Evolutionary conservation across 1,140 invertebrate genomes (phyloP), one percentile per base, ranked within the genome.

Genomic region (Aphis craccivora): DNA sequence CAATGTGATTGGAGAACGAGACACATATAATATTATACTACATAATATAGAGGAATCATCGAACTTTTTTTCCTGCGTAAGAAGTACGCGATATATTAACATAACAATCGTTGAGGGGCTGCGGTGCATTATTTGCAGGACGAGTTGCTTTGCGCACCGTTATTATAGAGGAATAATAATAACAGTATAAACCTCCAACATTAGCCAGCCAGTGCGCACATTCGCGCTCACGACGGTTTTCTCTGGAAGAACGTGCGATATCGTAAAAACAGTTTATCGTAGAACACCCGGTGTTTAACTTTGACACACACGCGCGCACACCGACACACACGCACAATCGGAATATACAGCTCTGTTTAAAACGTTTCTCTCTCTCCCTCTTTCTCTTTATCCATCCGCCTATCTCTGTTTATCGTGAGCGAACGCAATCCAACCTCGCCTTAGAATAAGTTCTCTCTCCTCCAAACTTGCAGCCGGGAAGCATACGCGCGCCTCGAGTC

Each of bases 211-310:
- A n/a, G 30, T 6, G 60, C 60, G 60, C n/a, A 76, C n/a, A 84
- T 35, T 43, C 45, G 37, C 51, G 60, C n/a, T 76, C 60, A 25
- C 51, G 51, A 35, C 88, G 48, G 89, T n/a, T 91, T 45, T 9
- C 37, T 30, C 90, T 23, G 67, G 45, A 23, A 48, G 45, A 51
- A 48, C 67, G 91, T 35, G 90, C 67, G 67, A 91, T 91, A 91
- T 91, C 90, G 67, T 83, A 91, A 91, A 91, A 91, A 91, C 76
- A 45, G 91, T 92, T 92, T 83, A 83, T 92, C 76, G 91, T 51
- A 35, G 67, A 92, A 92, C 91, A 92, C 40, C 91, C 91, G 91
- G 91, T 83, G 91, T 92, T 83, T 48, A 91, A 91, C 90, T 91
- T 92, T 92, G 60, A 23, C 81, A 40, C 81, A 84, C 35, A 37